Conservation (phyloP, 2,113 vertebrate species). For the Austrofundulus limnaeus region DNA sequence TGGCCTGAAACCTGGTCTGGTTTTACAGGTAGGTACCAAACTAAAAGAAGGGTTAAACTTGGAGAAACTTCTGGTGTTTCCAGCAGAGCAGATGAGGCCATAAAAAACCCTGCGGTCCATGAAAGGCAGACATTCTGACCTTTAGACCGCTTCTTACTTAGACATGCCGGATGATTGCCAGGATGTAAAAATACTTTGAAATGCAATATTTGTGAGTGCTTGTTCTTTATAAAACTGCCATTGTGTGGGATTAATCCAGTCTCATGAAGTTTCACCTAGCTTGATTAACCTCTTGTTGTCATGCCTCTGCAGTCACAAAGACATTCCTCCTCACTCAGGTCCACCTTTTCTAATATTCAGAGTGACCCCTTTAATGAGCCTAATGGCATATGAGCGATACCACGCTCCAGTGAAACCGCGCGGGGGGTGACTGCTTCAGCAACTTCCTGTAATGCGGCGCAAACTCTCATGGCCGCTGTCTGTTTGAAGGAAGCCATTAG, state of each 20-base stretch:
- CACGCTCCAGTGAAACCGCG: constrained; percentile 61
- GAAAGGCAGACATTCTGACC: constrained; percentile 65
- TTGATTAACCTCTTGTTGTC: constrained; percentile 12
- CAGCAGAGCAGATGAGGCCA: constrained; percentile 43
- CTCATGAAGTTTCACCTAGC: background rate
- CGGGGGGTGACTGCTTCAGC: constrained; percentile 67
- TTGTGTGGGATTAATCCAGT: too few relatives aligned
- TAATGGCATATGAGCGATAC: constrained; percentile 65
- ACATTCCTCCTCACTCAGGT: constrained; percentile 29
- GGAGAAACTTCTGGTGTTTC: constrained; percentile 17
- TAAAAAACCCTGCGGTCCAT: constrained; percentile 67
- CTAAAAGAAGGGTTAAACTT: background rate
- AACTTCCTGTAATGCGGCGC: constrained; percentile 67
- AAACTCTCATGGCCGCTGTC: constrained; percentile 55
- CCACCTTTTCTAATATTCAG: constrained; percentile 36
- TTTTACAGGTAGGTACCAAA: background rate
- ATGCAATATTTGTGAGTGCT: background rate
- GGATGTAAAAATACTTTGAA: constrained; percentile 39
- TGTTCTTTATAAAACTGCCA: too few relatives aligned
- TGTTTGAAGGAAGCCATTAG: constrained; percentile 79
- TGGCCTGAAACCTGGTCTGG: background rate
- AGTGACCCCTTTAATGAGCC: constrained; percentile 62
- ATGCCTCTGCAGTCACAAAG: constrained; percentile 12
- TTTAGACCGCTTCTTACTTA: constrained; percentile 68
- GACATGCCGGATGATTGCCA: constrained; percentile 57